Conservation (phyloP, 2,888 invertebrate genomes). For the Notodonta ziczac region DNA sequence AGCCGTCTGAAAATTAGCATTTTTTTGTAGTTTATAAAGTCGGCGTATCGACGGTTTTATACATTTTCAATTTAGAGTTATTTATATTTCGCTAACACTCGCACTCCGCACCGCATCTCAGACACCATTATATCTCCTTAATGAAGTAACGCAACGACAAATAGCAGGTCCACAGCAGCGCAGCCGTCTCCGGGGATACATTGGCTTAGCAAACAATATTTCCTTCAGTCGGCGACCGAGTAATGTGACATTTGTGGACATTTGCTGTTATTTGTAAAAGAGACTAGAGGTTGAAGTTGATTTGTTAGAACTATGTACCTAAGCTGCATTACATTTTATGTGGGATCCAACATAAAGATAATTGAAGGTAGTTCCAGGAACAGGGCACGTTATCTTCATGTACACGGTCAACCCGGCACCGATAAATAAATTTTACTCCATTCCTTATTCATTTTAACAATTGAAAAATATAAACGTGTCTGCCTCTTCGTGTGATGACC, state of each 20-base stretch:
- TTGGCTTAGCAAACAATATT: constrained; percentile 8
- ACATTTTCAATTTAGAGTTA: no score
- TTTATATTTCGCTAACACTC: constrained; percentile 3
- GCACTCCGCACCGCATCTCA: neutral
- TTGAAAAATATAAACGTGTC: no score
- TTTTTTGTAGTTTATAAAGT: no score
- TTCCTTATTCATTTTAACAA: no score
- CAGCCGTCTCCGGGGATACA: constrained; percentile 11
- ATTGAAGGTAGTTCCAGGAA: no score
- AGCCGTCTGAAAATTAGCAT: no score
- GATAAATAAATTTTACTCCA: no score
- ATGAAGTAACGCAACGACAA: constrained; percentile 23
- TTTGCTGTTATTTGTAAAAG: neutral
- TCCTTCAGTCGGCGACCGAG: neutral
- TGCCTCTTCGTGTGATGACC: no score
- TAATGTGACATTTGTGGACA: neutral
- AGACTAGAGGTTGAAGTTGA: neutral
- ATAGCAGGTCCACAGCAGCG: constrained; percentile 9
- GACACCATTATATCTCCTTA: constrained; percentile 21
- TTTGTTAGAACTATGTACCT: neutral
- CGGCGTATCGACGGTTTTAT: no score
- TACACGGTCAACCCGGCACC: no score
- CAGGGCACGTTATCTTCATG: no score
- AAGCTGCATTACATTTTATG: neutral
- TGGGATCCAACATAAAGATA: no score